These are phyloP conservation scores for Trachelipus rathkii DNA, from an alignment of 1,140 invertebrate species.

Conservation along the genomic window DNA sequence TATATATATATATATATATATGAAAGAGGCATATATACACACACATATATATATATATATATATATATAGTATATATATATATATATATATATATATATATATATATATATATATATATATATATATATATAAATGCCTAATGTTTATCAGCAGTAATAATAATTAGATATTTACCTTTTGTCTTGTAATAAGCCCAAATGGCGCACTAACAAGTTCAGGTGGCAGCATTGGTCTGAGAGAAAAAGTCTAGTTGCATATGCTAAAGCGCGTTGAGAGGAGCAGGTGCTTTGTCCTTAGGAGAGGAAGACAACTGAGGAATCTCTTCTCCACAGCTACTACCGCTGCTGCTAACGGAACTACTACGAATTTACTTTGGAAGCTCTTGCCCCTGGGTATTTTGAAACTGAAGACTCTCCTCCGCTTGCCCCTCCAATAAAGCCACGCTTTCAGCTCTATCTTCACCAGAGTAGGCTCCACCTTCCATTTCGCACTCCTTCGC, in stretches of 20 bases:
- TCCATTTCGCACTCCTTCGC: constrained; percentile 25
- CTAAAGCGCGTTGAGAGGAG: constrained; percentile 31
- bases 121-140: too few species aligned
- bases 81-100: too few species aligned
- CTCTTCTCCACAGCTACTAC: constrained; percentile 28
- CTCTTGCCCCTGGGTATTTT: constrained; percentile 17
- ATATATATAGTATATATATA: too few species aligned
- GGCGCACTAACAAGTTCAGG: too few species aligned
- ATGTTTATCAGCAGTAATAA: too few species aligned
- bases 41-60: too few species aligned
- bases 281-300: constrained; percentile 35
- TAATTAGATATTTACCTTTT: too few species aligned
- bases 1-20: too few species aligned
- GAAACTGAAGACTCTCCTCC: constrained; percentile 11
- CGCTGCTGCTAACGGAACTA: constrained; percentile 19
- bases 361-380: constrained; percentile 2
- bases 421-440: constrained; percentile 14
- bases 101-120: too few species aligned
- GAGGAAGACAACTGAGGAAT: constrained; percentile 35
- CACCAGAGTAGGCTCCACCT: constrained; percentile 24
- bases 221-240: constrained; percentile 35
- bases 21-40: too few species aligned
- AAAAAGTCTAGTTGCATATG: constrained; percentile 34
- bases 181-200: too few species aligned
- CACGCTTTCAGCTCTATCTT: constrained; percentile 18